Evolutionary conservation across 2,888 invertebrate genomes (phyloP).

Genomic region (Ophion costatus): DNA sequence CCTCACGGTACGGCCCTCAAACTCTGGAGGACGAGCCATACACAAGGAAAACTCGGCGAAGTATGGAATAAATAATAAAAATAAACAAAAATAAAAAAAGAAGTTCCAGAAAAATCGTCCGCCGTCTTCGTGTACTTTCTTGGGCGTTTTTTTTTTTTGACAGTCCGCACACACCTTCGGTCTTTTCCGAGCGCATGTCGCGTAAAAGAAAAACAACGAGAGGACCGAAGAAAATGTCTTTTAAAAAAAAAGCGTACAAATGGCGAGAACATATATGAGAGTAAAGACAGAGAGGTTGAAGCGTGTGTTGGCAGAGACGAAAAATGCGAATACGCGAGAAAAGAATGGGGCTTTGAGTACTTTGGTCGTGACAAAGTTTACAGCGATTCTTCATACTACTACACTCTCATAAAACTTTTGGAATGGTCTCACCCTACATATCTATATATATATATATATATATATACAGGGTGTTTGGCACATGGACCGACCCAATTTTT

Average conservation of each 20-base stretch:
- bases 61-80: conserved; percentile 35
- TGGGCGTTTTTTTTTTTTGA: conserved; percentile 22
- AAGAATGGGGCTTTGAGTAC: conserved; percentile 50
- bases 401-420: conserved; percentile 43
- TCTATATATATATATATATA: not conserved
- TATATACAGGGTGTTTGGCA: too few relatives aligned
- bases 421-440: not conserved
- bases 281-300: conserved; percentile 33
- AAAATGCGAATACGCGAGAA: conserved; percentile 32
- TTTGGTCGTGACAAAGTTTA: conserved; percentile 61
- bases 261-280: conserved; percentile 36
- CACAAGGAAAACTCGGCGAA: conserved; percentile 17
- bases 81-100: not conserved
- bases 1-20: conserved; percentile 21
- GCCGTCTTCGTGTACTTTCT: conserved; percentile 37
- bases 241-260: conserved; percentile 26
- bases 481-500: too few relatives aligned
- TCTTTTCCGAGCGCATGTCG: conserved; percentile 17
- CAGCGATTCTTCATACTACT: conserved; percentile 53
- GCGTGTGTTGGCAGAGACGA: conserved; percentile 4
- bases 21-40: conserved; percentile 11
- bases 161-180: conserved; percentile 50
- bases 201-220: conserved; percentile 33
- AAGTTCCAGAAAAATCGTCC: conserved; percentile 57
- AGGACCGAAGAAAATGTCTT: conserved; percentile 10